These are phyloP conservation scores for Merops nubicus DNA, from an alignment of 2,113 vertebrate species.

Conservation along the genomic window DNA sequence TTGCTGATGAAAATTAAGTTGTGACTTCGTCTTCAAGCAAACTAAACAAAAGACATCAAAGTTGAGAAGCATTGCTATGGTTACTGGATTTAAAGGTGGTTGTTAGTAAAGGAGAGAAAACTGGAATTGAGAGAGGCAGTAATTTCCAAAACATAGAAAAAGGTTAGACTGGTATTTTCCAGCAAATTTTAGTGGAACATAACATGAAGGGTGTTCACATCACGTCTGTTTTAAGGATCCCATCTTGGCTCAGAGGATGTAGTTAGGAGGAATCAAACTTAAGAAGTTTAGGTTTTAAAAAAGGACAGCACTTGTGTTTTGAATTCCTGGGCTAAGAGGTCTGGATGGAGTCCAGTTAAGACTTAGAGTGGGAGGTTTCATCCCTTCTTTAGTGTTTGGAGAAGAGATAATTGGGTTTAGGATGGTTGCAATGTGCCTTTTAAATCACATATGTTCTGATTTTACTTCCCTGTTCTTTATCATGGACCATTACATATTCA, in stretches of 20 bases:
- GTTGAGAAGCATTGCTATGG: slow-evolving; percentile 25
- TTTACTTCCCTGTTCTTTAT: slow-evolving; percentile 32
- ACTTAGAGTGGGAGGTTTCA: neutral
- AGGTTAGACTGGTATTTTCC: slow-evolving; percentile 42
- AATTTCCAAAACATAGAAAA: slow-evolving; percentile 55
- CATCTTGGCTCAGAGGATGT: neutral
- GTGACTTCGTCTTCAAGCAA: slow-evolving; percentile 48
- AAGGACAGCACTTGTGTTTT: neutral
- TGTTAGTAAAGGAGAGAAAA: slow-evolving; percentile 51
- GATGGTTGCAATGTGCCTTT: neutral
- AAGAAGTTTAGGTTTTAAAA: neutral
- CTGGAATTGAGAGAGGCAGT: slow-evolving; percentile 24
- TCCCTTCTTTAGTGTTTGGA: neutral
- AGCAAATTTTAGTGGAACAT: too few relatives aligned
- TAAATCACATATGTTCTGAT: slow-evolving; percentile 19
- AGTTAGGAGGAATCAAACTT: neutral
- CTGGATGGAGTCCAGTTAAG: neutral
- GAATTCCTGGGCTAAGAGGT: neutral
- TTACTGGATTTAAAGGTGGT: slow-evolving; percentile 56
- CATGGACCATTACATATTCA: neutral
- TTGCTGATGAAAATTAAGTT: neutral
- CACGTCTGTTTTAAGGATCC: neutral
- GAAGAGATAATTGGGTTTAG: slow-evolving; percentile 1
- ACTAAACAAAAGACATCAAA: slow-evolving; percentile 26
- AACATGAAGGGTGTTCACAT: too few relatives aligned